Conservation (phyloP, 1,140 invertebrate species). For the Bactericera cockerelli region DNA sequence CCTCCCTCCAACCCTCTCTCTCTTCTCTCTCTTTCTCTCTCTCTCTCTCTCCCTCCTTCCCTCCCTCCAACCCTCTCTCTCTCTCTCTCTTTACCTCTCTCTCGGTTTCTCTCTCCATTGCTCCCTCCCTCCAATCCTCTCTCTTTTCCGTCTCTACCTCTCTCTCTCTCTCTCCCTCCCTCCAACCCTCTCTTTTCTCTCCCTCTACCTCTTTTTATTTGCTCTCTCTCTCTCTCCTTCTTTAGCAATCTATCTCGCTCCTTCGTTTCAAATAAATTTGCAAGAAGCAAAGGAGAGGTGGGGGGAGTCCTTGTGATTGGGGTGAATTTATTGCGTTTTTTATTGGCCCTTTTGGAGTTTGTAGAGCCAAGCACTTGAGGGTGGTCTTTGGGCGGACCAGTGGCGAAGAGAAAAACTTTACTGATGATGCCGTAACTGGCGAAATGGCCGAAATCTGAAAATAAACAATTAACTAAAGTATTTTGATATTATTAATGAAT, state of each 20-base stretch:
- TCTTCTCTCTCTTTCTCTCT: background rate
- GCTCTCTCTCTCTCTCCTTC: background rate
- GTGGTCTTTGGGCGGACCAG: too few species aligned
- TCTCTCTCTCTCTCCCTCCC: background rate
- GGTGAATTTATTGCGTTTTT: too few species aligned
- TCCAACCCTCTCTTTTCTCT: background rate
- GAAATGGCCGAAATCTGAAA: too few species aligned
- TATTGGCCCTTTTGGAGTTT: too few species aligned
- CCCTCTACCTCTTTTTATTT: constrained; percentile 5
- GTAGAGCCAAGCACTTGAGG: too few species aligned
- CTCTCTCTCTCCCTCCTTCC: background rate
- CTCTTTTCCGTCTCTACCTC: background rate
- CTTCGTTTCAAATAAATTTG: too few species aligned
- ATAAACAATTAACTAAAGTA: too few species aligned
- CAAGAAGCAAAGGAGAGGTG: too few species aligned
- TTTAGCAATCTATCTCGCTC: background rate
- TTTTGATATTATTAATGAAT: too few species aligned
- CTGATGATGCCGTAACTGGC: too few species aligned
- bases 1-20: background rate
- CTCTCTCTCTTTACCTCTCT: constrained; percentile 11
- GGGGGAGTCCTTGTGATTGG: too few species aligned
- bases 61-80: background rate
- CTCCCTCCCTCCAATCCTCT: background rate
- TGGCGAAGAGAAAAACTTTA: too few species aligned
- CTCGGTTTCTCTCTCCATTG: background rate